phyloP scores from a whole-genome alignment of 2,888 invertebrate species.

The Papilio elwesi region DNA sequence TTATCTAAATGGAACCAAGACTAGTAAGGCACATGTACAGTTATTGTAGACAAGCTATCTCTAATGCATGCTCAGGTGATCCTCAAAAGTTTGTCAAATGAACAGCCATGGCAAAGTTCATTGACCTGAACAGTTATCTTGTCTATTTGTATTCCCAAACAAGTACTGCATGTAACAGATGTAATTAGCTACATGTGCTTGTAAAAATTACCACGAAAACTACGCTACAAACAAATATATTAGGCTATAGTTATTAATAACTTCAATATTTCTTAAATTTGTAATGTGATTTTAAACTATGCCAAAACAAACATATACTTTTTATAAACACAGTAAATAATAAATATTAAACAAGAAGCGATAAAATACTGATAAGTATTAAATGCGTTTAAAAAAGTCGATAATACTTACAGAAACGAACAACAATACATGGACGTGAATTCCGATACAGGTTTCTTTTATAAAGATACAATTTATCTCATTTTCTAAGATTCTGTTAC shows the following conservation, averaged over 20 bases:
- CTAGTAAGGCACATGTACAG: conserved; percentile 7
- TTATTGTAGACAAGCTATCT: conserved; percentile 28
- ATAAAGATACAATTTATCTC: conserved; percentile 55
- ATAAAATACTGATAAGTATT: not conserved
- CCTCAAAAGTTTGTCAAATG: conserved; percentile 39
- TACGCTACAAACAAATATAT: not conserved
- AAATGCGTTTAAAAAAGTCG: conserved; percentile 1
- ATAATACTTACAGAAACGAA: conserved; percentile 80
- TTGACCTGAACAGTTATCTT: conserved; percentile 41
- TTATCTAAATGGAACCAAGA: not conserved
- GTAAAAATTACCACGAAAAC: conserved; percentile 1
- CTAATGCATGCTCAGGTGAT: conserved; percentile 39
- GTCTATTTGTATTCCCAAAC: conserved; percentile 38
- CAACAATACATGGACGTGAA: conserved; percentile 83
- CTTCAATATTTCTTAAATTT: not conserved
- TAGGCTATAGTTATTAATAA: not conserved
- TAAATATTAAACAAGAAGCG: not conserved
- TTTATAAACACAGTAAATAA: not conserved
- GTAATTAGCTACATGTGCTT: conserved; percentile 11
- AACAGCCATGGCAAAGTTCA: conserved; percentile 36
- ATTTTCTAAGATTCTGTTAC: conserved; percentile 51
- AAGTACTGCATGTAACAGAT: conserved; percentile 25
- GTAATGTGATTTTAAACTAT: not conserved
- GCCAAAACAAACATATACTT: no score
- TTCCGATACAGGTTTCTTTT: conserved; percentile 51